Percentiles rank a stretch among this genome's conserved stretches.
Conservation (phyloP, 2,797 vertebrate species). For the Hoplostethus atlanticus region DNA sequence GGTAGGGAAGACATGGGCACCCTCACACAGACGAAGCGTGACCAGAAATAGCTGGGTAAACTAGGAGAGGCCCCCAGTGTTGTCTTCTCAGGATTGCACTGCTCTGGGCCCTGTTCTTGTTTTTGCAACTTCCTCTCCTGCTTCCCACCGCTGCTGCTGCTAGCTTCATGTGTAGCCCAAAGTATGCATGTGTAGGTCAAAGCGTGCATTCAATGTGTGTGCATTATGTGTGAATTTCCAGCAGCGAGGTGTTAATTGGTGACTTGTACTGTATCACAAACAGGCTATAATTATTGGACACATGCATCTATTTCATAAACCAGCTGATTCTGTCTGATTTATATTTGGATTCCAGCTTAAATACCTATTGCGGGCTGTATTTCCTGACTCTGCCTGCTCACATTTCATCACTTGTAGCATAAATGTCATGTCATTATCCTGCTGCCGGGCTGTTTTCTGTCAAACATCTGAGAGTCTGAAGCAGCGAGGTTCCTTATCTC, state of each 20-base stretch:
- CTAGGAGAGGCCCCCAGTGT: slow-evolving; percentile 11
- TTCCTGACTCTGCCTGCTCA: not conserved
- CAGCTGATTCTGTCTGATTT: not conserved
- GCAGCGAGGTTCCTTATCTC: too few species aligned
- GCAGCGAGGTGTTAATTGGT: too few species aligned
- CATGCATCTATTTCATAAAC: not conserved
- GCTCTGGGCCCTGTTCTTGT: not conserved
- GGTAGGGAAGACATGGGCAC: not conserved
- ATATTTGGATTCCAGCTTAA: not conserved
- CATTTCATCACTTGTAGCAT: not conserved
- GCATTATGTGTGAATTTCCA: not conserved
- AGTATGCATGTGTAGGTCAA: not conserved
- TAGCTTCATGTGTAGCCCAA: not conserved
- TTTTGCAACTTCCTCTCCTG: too few species aligned
- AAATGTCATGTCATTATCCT: not conserved
- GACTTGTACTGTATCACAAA: not conserved
- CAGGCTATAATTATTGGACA: not conserved
- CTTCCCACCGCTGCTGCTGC: too few species aligned
- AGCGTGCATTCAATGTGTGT: not conserved
- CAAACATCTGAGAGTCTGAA: too few species aligned
- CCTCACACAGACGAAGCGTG: not conserved
- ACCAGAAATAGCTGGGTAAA: slow-evolving; percentile 1
- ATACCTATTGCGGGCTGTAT: not conserved
- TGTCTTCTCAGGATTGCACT: not conserved
- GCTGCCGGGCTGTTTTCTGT: not conserved